Evolutionary conservation across 2,113 vertebrate genomes (phyloP).

Genomic region (Oophaga pumilio): DNA sequence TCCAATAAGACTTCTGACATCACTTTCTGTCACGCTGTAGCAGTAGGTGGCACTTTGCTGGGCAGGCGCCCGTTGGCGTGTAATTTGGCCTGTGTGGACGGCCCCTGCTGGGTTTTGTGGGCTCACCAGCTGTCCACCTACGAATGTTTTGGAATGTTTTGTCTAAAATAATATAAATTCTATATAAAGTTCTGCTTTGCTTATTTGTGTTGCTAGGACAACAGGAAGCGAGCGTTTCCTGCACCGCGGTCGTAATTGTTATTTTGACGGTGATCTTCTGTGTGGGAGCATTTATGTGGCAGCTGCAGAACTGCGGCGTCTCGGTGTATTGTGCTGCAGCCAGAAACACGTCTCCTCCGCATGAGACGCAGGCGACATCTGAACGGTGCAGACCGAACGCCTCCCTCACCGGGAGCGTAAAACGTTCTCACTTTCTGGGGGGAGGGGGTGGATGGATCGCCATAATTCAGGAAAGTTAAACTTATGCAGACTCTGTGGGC

Average conservation of each 20-base stretch:
- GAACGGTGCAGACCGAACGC: too few relatives aligned
- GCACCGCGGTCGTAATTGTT: not conserved
- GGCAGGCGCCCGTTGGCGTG: too few relatives aligned
- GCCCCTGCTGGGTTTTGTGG: not conserved
- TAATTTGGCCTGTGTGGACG: too few relatives aligned
- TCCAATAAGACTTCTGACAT: too few relatives aligned
- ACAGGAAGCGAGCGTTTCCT: constrained; percentile 27
- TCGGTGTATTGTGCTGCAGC: not conserved
- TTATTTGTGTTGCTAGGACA: constrained; percentile 28
- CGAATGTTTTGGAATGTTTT: not conserved
- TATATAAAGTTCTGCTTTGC: not conserved
- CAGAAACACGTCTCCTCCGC: not conserved
- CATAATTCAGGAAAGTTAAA: not conserved
- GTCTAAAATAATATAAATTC: not conserved
- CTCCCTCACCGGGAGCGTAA: too few relatives aligned
- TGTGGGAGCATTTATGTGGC: constrained; percentile 22
- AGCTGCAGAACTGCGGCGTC: not conserved
- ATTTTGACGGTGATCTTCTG: not conserved
- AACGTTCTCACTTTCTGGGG: not conserved
- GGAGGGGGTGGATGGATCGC: not conserved
- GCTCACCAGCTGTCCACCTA: not conserved
- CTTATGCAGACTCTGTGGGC: not conserved
- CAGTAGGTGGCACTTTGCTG: too few relatives aligned
- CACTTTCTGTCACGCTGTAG: too few relatives aligned
- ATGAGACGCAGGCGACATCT: not conserved